phyloP scores from a whole-genome alignment of 2,113 vertebrate species.

The Alligator sinensis region DNA sequence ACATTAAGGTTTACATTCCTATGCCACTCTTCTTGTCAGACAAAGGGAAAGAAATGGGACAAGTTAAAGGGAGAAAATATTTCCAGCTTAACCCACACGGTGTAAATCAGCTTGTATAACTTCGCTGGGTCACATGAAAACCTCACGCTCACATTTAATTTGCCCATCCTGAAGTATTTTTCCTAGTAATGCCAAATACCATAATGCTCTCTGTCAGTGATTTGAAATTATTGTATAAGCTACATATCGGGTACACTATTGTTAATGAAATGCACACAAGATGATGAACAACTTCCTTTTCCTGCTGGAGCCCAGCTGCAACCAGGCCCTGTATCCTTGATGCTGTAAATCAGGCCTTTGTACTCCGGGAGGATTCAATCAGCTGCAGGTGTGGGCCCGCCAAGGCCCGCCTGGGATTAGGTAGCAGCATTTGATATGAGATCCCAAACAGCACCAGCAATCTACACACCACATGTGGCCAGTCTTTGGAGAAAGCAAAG shows the following conservation, averaged over 20 bases:
- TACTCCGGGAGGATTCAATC: slow-evolving; percentile 96
- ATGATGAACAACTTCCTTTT: slow-evolving; percentile 99
- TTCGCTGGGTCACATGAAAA: slow-evolving; percentile 73
- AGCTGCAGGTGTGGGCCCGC: slow-evolving; percentile 94
- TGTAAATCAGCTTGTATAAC: slow-evolving; percentile 66
- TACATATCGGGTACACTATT: slow-evolving; percentile 85
- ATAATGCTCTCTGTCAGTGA: slow-evolving; percentile 88
- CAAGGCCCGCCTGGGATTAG: slow-evolving; percentile 88
- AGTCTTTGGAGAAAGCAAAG: slow-evolving; percentile 88
- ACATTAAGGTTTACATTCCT: not conserved
- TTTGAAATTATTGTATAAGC: slow-evolving; percentile 84
- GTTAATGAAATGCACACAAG: slow-evolving; percentile 90
- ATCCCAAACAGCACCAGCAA: slow-evolving; percentile 84
- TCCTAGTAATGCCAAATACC: slow-evolving; percentile 80
- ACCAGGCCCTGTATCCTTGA: slow-evolving; percentile 85
- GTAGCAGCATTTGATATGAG: slow-evolving; percentile 90
- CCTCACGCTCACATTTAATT: slow-evolving; percentile 80
- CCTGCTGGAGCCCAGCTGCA: slow-evolving; percentile 95
- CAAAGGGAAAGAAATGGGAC: slow-evolving; percentile 62
- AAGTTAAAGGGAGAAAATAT: slow-evolving; percentile 59
- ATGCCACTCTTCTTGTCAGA: slow-evolving; percentile 41
- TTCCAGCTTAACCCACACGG: slow-evolving; percentile 68
- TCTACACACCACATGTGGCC: slow-evolving; percentile 84
- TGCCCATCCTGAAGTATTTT: slow-evolving; percentile 84
- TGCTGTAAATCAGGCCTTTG: slow-evolving; percentile 96